Conservation (phyloP, 2,113 vertebrate genomes). For the Cavia porcellus region DNA sequence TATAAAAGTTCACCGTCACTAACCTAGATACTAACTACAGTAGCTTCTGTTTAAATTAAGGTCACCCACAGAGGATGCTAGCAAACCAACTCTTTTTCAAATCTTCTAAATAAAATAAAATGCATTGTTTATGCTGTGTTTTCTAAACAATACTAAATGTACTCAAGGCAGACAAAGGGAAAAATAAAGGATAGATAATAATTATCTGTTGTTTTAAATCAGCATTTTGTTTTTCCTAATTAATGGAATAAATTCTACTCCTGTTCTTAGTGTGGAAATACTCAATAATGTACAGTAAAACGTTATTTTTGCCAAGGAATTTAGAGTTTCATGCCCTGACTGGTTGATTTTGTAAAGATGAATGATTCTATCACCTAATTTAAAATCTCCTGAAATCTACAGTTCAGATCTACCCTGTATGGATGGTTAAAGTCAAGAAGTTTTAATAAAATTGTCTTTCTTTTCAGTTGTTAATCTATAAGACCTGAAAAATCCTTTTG, state of each 20-base stretch:
- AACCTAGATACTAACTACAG: not conserved
- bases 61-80: not conserved
- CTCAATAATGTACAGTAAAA: not conserved
- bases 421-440: slow-evolving; percentile 59
- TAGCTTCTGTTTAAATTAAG: not conserved
- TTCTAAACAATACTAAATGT: slow-evolving; percentile 9
- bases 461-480: slow-evolving; percentile 70
- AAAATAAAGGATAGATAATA: not conserved
- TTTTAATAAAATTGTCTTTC: slow-evolving; percentile 71
- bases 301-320: slow-evolving; percentile 48
- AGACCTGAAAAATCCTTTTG: slow-evolving; percentile 56
- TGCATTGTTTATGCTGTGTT: not conserved
- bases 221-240: not conserved
- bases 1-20: not conserved
- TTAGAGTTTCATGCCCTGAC: slow-evolving; percentile 4
- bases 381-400: slow-evolving; percentile 53
- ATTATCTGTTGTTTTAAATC: not conserved
- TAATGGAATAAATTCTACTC: not conserved
- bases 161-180: not conserved
- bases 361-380: slow-evolving; percentile 50
- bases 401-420: slow-evolving; percentile 54
- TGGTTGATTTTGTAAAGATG: slow-evolving; percentile 51
- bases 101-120: not conserved
- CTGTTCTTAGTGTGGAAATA: slow-evolving; percentile 22
- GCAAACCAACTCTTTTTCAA: not conserved